Conservation (phyloP, 1,140 invertebrate genomes). For the Cyclina sinensis region DNA sequence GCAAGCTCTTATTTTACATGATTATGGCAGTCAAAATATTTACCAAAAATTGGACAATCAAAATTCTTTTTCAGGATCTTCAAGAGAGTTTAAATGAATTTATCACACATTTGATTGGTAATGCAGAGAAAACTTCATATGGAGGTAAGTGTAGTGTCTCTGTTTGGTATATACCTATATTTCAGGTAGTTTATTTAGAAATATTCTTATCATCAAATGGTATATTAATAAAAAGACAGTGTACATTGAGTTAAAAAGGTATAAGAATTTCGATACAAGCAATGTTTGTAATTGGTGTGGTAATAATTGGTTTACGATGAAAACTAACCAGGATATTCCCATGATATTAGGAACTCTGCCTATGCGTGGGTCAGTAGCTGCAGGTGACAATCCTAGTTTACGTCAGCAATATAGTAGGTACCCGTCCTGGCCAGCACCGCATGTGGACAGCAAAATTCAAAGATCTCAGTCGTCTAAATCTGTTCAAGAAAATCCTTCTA, state of each 20-base stretch:
- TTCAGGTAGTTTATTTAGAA: too few relatives aligned
- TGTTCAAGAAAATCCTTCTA: slow-evolving; percentile 15
- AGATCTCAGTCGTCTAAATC: slow-evolving; percentile 47
- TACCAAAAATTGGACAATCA: too few relatives aligned
- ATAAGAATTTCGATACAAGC: background rate
- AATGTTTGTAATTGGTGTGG: too few relatives aligned
- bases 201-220: too few relatives aligned
- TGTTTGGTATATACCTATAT: too few relatives aligned
- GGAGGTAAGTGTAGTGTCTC: slow-evolving; percentile 30
- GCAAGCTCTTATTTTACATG: too few relatives aligned
- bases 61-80: slow-evolving; percentile 88
- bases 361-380: background rate
- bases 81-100: slow-evolving; percentile 92
- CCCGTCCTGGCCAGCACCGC: slow-evolving; percentile 37
- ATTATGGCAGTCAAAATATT: too few relatives aligned
- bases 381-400: background rate
- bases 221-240: too few relatives aligned
- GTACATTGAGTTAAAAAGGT: too few relatives aligned
- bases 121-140: slow-evolving; percentile 64
- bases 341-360: slow-evolving; percentile 19
- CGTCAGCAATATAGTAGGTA: slow-evolving; percentile 33
- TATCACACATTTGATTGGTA: slow-evolving; percentile 93
- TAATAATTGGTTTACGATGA: too few relatives aligned
- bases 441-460: slow-evolving; percentile 4
- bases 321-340: too few relatives aligned